Base-by-base conservation (phyloP, 2,113 vertebrate genomes). In the Dromaius novaehollandiae region DNA sequence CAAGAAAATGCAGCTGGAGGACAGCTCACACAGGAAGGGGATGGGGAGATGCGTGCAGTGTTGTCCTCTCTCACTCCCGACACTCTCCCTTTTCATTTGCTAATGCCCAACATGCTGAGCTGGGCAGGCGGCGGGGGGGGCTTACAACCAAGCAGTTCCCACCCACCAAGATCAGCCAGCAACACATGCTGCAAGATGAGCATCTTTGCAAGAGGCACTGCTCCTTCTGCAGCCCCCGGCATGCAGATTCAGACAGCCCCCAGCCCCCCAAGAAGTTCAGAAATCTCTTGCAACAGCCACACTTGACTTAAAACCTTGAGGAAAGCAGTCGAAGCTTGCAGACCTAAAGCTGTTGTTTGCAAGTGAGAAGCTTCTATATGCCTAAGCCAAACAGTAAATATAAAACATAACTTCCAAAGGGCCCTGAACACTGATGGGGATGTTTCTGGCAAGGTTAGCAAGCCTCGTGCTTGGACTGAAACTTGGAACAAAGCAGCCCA, bases 341-440 rank as follows among this genome's bases (percentile, higher is more conserved):
- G 9, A 81, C n/a, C 38, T n/a, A 64, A 89, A 85, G 63, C 58
- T 74, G 18, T 65, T 87, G 40, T 86, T 88, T 86, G 82, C 70
- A 63, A 25, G 75, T 58, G 61, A 15, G 50, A 88, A 74, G 40
- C 5, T 6, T 91, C 82, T 68, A 88, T 82, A 42, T 7, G 75
- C 64, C 75, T 5, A 16, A 51, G 81, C 82, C 75, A 83, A 93
- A 77, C 36, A 89, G 71, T 83, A 93, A 90, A 94, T 94, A 88
- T 1, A 81, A 97, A 97, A 38, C 53, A 78, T 46, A 83, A 65
- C 38, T 91, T 95, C 71, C 68, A 75, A 80, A 91, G 16, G 82
- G 79, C 55, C 75, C 93, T 3, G 7, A 82, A 70, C 3, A 0
- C 70, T 3, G 8, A n/a, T 38, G 56, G 68, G 79, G 94, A 82